These are phyloP conservation scores for Bombus difficillimus DNA, from an alignment of 1,140 invertebrate species.

Conservation along the genomic window DNA sequence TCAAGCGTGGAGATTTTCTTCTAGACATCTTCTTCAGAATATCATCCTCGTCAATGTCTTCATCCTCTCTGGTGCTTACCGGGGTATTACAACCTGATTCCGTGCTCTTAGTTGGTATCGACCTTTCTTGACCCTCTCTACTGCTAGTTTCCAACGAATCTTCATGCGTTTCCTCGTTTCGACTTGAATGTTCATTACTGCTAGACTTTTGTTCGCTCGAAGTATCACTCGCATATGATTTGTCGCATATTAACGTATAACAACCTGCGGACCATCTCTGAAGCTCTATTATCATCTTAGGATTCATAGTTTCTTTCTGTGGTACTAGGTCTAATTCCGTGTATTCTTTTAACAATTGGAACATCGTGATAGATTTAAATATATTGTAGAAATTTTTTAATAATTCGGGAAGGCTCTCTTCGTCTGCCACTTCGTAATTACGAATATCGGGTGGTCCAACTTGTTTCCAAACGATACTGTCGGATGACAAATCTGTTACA, in stretches of 20 bases:
- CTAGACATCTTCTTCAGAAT: not conserved
- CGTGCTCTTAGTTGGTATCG: conserved; percentile 39
- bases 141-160: conserved; percentile 74
- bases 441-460: conserved; percentile 86
- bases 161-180: conserved; percentile 80
- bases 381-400: conserved; percentile 81
- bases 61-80: conserved; percentile 32
- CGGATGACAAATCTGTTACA: conserved; percentile 78
- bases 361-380: conserved; percentile 83
- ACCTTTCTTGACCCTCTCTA: conserved; percentile 55
- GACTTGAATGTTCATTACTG: not conserved
- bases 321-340: conserved; percentile 85
- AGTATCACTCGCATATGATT: not conserved
- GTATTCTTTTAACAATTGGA: conserved; percentile 85
- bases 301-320: conserved; percentile 58
- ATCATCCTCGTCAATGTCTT: conserved; percentile 34
- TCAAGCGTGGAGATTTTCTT: conserved; percentile 20
- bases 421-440: conserved; percentile 84
- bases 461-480: conserved; percentile 84
- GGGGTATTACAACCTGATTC: not conserved
- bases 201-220: conserved; percentile 43
- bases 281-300: conserved; percentile 84
- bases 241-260: conserved; percentile 84
- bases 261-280: conserved; percentile 87
- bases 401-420: conserved; percentile 77